Evolutionary conservation across 2,113 vertebrate genomes (phyloP).

Genomic region (Oncorhynchus clarkii): DNA sequence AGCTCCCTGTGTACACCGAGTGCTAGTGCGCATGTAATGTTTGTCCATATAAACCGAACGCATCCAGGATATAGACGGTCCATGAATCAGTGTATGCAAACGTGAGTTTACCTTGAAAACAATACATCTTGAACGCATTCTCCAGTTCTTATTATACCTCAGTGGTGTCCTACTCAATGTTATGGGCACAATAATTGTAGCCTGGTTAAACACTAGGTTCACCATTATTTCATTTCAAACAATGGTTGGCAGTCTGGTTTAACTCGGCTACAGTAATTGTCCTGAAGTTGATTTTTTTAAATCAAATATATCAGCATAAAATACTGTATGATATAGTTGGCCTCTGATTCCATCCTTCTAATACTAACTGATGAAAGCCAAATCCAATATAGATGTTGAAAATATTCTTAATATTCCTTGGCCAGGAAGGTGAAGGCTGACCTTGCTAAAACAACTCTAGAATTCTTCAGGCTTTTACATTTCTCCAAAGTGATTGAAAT

Average conservation of each 20-base stretch:
- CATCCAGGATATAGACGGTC: too few species aligned
- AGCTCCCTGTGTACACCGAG: too few species aligned
- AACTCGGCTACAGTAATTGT: not conserved
- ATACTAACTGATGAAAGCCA: not conserved
- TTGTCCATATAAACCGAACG: too few species aligned
- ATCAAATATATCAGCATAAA: not conserved
- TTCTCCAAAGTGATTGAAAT: conserved; percentile 20
- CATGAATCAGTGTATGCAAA: too few species aligned
- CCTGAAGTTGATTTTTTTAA: not conserved
- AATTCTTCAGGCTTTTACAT: conserved; percentile 8
- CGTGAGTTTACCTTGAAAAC: too few species aligned
- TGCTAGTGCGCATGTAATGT: too few species aligned
- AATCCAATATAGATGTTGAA: not conserved
- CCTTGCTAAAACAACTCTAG: not conserved
- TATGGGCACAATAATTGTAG: not conserved
- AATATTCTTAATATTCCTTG: not conserved
- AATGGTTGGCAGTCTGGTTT: too few species aligned
- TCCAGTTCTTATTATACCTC: too few species aligned
- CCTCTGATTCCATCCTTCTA: not conserved
- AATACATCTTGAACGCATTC: too few species aligned
- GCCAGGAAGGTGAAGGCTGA: not conserved
- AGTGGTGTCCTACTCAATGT: not conserved
- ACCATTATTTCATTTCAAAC: too few species aligned
- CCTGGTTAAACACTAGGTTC: too few species aligned
- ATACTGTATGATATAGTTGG: not conserved